Conservation (phyloP, 2,113 vertebrate species). For the Actenoides hombroni region DNA sequence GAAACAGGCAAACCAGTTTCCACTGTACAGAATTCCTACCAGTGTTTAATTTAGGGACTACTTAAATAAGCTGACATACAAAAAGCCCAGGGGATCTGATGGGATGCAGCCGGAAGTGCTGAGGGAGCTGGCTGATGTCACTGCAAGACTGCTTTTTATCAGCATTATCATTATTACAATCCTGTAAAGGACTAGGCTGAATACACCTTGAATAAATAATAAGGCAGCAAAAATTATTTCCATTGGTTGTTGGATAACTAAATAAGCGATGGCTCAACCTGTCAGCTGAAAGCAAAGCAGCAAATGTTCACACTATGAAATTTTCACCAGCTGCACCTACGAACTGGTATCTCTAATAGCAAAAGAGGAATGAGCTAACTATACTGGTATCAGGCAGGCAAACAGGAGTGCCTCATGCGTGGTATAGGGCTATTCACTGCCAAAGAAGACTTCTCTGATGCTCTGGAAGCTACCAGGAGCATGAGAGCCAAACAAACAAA, state of each 20-base stretch:
- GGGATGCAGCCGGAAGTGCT: not conserved
- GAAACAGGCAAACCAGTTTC: not conserved
- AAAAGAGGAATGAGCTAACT: not conserved
- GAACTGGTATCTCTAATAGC: not conserved
- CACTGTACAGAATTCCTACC: not conserved
- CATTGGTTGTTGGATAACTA: fast-evolving
- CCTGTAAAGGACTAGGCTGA: not conserved
- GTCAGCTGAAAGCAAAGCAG: not conserved
- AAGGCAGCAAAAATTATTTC: not conserved
- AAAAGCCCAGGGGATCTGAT: not conserved
- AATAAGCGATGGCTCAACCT: not conserved
- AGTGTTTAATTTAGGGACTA: not conserved
- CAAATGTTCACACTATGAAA: not conserved
- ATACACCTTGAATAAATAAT: not conserved
- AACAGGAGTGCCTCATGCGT: not conserved
- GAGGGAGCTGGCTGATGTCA: not conserved
- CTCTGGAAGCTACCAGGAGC: not conserved
- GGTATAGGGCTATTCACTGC: not conserved
- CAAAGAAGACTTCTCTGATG: not conserved
- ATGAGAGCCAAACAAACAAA: not conserved
- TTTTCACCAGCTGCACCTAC: not conserved
- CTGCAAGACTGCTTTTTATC: not conserved
- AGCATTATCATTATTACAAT: not conserved
- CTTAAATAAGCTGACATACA: not conserved
- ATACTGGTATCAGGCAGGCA: not conserved